These are phyloP conservation scores for Dynastes grantii DNA, from an alignment of 2,888 invertebrate species.

Conservation along the genomic window DNA sequence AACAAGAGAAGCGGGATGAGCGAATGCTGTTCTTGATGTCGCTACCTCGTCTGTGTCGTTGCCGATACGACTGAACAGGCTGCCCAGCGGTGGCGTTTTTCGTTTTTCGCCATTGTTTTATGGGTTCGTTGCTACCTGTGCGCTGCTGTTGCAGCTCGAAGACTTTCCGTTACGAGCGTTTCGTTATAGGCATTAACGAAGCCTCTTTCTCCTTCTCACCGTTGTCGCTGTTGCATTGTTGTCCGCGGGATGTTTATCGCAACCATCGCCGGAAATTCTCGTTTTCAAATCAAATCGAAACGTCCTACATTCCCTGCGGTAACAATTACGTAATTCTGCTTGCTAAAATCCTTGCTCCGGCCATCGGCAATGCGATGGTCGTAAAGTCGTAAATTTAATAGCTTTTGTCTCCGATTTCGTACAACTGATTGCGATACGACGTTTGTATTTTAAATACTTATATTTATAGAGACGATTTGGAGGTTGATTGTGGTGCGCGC, in stretches of 20 bases:
- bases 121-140: conserved; percentile 13
- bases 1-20: too few species aligned
- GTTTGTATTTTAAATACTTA: conserved; percentile 4
- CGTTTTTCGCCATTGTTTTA: conserved; percentile 18
- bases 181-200: not conserved
- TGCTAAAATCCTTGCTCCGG: too few species aligned
- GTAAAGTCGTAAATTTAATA: not conserved
- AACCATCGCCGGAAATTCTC: not conserved
- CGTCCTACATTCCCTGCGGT: too few species aligned
- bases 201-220: not conserved
- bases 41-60: too few species aligned
- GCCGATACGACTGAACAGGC: too few species aligned
- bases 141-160: not conserved
- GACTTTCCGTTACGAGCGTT: not conserved
- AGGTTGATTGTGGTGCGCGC: not conserved
- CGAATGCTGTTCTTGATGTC: too few species aligned
- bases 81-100: not conserved
- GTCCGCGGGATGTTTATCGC: not conserved
- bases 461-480: not conserved
- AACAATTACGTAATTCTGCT: too few species aligned
- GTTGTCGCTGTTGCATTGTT: not conserved
- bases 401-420: not conserved
- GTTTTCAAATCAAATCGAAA: too few species aligned
- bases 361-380: not conserved
- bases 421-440: not conserved